phyloP scores from a whole-genome alignment of 2,888 invertebrate species.

The Amiota mariae region DNA sequence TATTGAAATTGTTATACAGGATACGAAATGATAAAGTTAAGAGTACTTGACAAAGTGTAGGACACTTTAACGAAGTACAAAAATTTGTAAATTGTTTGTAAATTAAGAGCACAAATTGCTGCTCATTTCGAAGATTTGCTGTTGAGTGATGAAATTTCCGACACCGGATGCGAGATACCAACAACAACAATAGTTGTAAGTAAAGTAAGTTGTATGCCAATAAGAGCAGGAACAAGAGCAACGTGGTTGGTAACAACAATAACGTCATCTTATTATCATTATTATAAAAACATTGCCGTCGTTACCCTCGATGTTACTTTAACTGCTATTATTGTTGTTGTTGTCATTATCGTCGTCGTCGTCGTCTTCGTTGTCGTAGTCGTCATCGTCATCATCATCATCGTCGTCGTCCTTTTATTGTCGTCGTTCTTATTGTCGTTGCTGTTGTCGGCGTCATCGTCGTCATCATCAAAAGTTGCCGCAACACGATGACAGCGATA shows the following conservation, averaged over 20 bases:
- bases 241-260: conserved; percentile 11
- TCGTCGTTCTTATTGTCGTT: conserved; percentile 39
- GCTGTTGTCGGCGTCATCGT: conserved; percentile 15
- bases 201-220: background rate
- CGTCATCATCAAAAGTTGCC: conserved; percentile 55
- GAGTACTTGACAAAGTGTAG: too few species aligned
- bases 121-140: too few species aligned
- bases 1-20: too few species aligned
- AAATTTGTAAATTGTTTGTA: too few species aligned
- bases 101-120: too few species aligned
- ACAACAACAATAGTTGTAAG: conserved; percentile 1
- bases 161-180: background rate
- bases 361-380: conserved; percentile 49
- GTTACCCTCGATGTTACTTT: background rate
- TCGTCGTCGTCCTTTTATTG: conserved; percentile 34
- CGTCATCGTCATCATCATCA: conserved; percentile 32
- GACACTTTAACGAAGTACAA: background rate
- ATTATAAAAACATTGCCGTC: conserved; percentile 8
- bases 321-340: background rate
- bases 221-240: conserved; percentile 19
- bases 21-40: too few species aligned
- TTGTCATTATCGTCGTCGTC: conserved; percentile 37
- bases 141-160: background rate
- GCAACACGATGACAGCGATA: conserved; percentile 51
- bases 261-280: conserved; percentile 21